phyloP scores from a whole-genome alignment of 2,888 invertebrate species.

The Megastigmus dorsalis region DNA sequence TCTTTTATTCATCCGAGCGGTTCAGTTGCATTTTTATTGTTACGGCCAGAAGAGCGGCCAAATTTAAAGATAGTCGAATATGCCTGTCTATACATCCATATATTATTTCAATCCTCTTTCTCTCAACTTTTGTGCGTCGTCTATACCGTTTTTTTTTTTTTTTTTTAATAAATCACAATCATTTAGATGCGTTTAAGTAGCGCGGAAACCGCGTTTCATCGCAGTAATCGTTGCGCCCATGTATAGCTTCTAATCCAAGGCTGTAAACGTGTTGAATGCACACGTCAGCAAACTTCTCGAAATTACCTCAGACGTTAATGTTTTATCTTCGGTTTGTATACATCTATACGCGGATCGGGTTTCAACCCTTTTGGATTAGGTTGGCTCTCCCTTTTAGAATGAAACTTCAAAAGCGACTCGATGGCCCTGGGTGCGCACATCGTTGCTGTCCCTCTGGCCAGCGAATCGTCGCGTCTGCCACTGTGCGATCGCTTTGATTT shows the following conservation, averaged over 20 bases:
- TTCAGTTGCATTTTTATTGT: constrained; percentile 29
- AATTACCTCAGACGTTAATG: neutral
- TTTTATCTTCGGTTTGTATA: neutral
- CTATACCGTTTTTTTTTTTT: too few relatives aligned
- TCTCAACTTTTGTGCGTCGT: too few relatives aligned
- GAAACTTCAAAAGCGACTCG: constrained; percentile 9
- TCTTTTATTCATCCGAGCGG: constrained; percentile 18
- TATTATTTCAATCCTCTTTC: too few relatives aligned
- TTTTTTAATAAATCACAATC: too few relatives aligned
- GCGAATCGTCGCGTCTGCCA: neutral
- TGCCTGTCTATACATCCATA: too few relatives aligned
- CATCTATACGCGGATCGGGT: neutral
- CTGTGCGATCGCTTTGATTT: too few relatives aligned
- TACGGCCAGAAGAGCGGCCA: neutral
- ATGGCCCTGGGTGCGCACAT: neutral
- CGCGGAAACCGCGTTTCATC: too few relatives aligned
- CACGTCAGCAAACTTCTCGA: neutral
- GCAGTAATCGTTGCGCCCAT: too few relatives aligned
- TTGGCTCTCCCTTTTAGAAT: neutral
- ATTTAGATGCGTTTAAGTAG: too few relatives aligned
- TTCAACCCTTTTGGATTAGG: constrained; percentile 21
- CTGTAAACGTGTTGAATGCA: neutral
- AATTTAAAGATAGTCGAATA: constrained; percentile 33
- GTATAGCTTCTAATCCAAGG: neutral
- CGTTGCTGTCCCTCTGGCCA: too few relatives aligned